phyloP scores from a whole-genome alignment of 2,113 vertebrate species.

The Eublepharis macularius region DNA sequence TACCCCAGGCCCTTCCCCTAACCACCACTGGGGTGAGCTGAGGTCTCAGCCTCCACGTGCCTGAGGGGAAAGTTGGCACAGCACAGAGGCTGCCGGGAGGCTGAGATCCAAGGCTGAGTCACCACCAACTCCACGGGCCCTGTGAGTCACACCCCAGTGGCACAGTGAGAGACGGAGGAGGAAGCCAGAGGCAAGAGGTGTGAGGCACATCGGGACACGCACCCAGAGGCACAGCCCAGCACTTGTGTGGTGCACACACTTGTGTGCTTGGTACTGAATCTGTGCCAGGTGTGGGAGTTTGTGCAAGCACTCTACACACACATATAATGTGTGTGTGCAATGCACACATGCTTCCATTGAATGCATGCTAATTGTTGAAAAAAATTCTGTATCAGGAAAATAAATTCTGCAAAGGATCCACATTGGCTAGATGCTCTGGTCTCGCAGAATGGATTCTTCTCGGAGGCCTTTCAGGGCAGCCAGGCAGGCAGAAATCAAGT shows the following conservation, averaged over 20 bases:
- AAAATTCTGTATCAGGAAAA: too few species aligned
- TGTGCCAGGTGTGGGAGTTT: too few species aligned
- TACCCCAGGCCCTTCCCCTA: neutral
- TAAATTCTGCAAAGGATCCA: too few species aligned
- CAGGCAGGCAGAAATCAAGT: too few species aligned
- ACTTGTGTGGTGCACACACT: neutral
- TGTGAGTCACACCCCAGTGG: slow-evolving; percentile 47
- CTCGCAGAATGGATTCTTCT: too few species aligned
- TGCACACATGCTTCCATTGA: too few species aligned
- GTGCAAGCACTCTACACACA: neutral
- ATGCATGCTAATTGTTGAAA: too few species aligned
- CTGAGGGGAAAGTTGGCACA: neutral
- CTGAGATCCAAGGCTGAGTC: slow-evolving; percentile 63
- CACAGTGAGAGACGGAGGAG: slow-evolving; percentile 1
- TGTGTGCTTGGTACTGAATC: neutral
- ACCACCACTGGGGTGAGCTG: neutral
- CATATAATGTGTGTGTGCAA: too few species aligned
- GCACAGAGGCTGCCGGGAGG: slow-evolving; percentile 12
- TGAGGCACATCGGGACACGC: neutral
- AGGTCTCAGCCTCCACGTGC: slow-evolving; percentile 43
- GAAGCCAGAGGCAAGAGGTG: neutral
- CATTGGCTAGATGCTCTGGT: too few species aligned
- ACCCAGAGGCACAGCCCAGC: neutral
- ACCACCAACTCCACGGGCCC: slow-evolving; percentile 36
- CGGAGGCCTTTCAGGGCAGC: too few species aligned